These are phyloP conservation scores for Galeruca laticollis DNA, from an alignment of 2,888 invertebrate species.

Conservation along the genomic window DNA sequence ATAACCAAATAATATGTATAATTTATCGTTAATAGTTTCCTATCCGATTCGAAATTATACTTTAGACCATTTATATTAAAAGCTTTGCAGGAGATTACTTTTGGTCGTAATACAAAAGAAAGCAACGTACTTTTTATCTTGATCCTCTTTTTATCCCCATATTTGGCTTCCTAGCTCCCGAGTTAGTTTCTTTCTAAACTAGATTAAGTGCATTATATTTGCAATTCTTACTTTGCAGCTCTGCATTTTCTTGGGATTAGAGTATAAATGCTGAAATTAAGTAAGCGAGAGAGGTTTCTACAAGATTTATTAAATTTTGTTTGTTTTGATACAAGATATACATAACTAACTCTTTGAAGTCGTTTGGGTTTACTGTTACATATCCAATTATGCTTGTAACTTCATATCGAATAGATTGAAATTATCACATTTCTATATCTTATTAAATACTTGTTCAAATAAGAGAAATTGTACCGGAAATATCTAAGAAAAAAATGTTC, in stretches of 20 bases:
- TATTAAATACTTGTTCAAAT: no score
- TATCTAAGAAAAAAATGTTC: no score
- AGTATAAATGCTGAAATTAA: slow-evolving; percentile 45
- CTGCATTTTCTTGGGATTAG: slow-evolving; percentile 44
- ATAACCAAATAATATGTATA: no score
- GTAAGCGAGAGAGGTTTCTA: slow-evolving; percentile 38
- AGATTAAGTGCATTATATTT: slow-evolving; percentile 45
- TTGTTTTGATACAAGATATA: neutral
- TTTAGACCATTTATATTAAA: slow-evolving; percentile 4
- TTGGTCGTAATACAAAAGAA: slow-evolving; percentile 22
- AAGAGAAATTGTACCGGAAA: no score
- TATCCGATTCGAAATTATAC: neutral
- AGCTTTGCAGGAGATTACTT: slow-evolving; percentile 20
- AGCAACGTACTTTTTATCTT: slow-evolving; percentile 28
- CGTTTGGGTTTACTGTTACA: neutral
- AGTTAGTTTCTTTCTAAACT: slow-evolving; percentile 43
- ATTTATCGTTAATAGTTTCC: no score
- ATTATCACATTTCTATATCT: slow-evolving; percentile 55
- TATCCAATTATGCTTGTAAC: neutral
- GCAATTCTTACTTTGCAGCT: slow-evolving; percentile 44
- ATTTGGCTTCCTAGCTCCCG: slow-evolving; percentile 37
- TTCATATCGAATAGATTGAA: no score
- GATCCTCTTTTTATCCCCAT: slow-evolving; percentile 32
- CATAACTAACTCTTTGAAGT: neutral
- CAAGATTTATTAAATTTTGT: slow-evolving; percentile 29